Percentiles rank a stretch among this genome's conserved stretches.
phyloP scores from a whole-genome alignment of 2,888 invertebrate genomes.

The Hemithea aestivaria region DNA sequence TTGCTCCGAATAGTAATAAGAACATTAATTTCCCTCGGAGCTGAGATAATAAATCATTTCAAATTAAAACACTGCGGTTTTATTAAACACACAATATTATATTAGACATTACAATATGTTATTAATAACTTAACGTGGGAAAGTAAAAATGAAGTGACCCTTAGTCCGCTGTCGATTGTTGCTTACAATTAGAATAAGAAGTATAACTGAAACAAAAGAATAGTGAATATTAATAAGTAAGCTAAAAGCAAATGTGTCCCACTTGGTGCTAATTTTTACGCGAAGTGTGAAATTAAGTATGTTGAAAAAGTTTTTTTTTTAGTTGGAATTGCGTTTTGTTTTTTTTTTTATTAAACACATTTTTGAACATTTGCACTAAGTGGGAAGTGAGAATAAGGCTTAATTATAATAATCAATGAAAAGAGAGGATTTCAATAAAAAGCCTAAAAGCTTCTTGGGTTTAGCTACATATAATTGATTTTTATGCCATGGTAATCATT shows the following conservation, averaged over 20 bases:
- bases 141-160: conserved; percentile 27
- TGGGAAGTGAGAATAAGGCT: too few species aligned
- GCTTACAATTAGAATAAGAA: conserved; percentile 54
- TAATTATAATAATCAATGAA: too few species aligned
- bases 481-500: too few species aligned
- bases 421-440: too few species aligned
- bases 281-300: background rate
- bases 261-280: too few species aligned
- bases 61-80: conserved; percentile 21
- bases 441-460: too few species aligned
- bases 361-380: too few species aligned
- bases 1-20: conserved; percentile 11
- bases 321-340: too few species aligned
- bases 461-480: too few species aligned
- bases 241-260: too few species aligned
- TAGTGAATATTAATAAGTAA: conserved; percentile 8
- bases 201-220: conserved; percentile 59
- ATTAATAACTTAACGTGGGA: background rate
- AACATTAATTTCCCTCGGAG: conserved; percentile 13
- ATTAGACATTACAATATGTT: background rate
- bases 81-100: conserved; percentile 12
- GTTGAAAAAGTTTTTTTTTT: too few species aligned
- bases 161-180: conserved; percentile 36
- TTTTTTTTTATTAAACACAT: too few species aligned
- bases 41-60: conserved; percentile 17